These are phyloP conservation scores for Grapholita molesta DNA, from an alignment of 1,140 invertebrate genomes.

Conservation along the genomic window DNA sequence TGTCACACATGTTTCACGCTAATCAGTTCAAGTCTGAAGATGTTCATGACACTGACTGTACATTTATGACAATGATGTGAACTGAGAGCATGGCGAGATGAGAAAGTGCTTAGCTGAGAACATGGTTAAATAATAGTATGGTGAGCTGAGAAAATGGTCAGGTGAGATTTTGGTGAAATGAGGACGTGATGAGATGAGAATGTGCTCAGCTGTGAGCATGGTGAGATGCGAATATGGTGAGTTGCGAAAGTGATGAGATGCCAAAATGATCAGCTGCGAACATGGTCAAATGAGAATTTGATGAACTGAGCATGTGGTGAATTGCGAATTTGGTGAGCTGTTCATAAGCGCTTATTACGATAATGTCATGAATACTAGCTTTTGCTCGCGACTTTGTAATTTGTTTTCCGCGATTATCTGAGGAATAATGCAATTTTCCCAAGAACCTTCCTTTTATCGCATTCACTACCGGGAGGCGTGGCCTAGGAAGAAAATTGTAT, in stretches of 20 bases:
- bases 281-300: not conserved
- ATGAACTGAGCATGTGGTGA: not conserved
- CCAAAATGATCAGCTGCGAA: not conserved
- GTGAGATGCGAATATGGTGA: not conserved
- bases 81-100: not conserved
- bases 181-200: not conserved
- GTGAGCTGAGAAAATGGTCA: not conserved
- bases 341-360: not conserved
- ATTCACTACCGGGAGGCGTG: no score
- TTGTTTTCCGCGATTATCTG: no score
- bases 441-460: no score
- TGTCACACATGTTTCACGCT: not conserved
- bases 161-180: not conserved
- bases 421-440: no score
- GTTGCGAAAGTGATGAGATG: not conserved
- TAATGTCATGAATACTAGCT: no score
- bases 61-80: not conserved
- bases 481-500: no score
- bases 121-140: not conserved
- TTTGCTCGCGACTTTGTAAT: no score
- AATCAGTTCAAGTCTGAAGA: not conserved
- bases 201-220: not conserved
- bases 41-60: not conserved
- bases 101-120: not conserved
- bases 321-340: not conserved